Evolutionary conservation across 2,888 invertebrate species (phyloP), one percentile per base, ranked within the genome.

Genomic region (Megamerina dolium): DNA sequence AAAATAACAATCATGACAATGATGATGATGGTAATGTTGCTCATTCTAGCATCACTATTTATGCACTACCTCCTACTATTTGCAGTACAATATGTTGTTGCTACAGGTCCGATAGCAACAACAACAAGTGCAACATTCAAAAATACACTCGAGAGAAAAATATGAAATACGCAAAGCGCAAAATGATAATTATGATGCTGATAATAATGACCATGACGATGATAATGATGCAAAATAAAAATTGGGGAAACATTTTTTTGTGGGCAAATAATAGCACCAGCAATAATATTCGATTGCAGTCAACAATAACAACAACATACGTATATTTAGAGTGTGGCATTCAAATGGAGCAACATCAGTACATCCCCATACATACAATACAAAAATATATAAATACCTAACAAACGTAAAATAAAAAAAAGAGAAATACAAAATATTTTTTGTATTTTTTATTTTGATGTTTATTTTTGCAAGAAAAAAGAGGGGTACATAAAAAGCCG

Each of bases 231-330:
- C n/a, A n/a, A n/a, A n/a, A n/a, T n/a, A n/a, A n/a, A n/a, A n/a
- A n/a, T n/a, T n/a, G n/a, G n/a, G n/a, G n/a, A n/a, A n/a, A n/a
- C n/a, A n/a, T n/a, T n/a, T n/a, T n/a, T n/a, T n/a, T n/a, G n/a
- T n/a, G n/a, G n/a, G n/a, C n/a, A n/a, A n/a, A n/a, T n/a, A n/a
- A n/a, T n/a, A n/a, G n/a, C n/a, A n/a, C n/a, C n/a, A n/a, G n/a
- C n/a, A n/a, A n/a, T n/a, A 40, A 26, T 18, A 33, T 21, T 32
- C 40, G 23, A 40, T 40, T 40, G 40, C 32, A 40, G 32, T 10
- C 40, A 40, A 40, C 40, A 40, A 37, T 29, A 12, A 29, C 17
- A n/a, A n/a, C n/a, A n/a, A n/a, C n/a, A n/a, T n/a, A n/a, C n/a
- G n/a, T n/a, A n/a, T n/a, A 38, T 38, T 38, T 38, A 31, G 38